Base-by-base conservation (phyloP, 2,113 vertebrate genomes). In the Balaeniceps rex region DNA sequence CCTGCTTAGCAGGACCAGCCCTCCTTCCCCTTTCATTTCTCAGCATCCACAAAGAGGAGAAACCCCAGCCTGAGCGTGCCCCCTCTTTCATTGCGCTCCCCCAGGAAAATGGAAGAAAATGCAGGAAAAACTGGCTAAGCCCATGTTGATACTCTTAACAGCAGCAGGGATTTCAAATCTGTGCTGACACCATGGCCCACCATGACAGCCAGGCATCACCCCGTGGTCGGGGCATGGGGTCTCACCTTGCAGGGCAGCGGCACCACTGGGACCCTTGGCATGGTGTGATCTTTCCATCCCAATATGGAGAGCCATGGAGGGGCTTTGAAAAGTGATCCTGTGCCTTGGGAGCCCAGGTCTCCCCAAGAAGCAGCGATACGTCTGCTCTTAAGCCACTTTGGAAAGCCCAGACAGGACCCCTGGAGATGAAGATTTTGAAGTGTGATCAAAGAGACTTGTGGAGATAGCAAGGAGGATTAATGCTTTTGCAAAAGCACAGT, bases 231-330 rank as follows among this genome's bases (percentile, higher is more conserved):
- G n/a, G 4, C 21, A 14, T 1, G 31, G 14, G 40, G 34, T 40
- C 52, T 38, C 49, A 72, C 28, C 58, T 12, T 11, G 65, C 70
- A 36, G 40, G 63, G 25, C 18, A 74, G 49, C 1, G 5, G 77
- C n/a, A 74, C 25, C 31, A 4, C 7, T 0, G 44, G 54, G 31
- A 69, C 34, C 28, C 34, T 31, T 6, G 40, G 24, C 52, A 15
- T 0, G n/a, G 13, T 12, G 47, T 10, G 31, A 81, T 18, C 65
- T n/a, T 47, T 42, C 64, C 70, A 34, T 7, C 10, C 46, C 51
- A 6, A 7, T 3, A 8, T 0, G 1, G 33, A 54, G 3, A 78
- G 14, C 26, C n/a, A 55, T 0, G 0, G 10, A n/a, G 33, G 19
- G 52, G n/a, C 28, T 38, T 25, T 36, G 42, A 38, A 19, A 84